Evolutionary conservation across 2,797 vertebrate species (phyloP), one percentile per base, ranked within the genome.

Genomic region (Steatocranus sp.): DNA sequence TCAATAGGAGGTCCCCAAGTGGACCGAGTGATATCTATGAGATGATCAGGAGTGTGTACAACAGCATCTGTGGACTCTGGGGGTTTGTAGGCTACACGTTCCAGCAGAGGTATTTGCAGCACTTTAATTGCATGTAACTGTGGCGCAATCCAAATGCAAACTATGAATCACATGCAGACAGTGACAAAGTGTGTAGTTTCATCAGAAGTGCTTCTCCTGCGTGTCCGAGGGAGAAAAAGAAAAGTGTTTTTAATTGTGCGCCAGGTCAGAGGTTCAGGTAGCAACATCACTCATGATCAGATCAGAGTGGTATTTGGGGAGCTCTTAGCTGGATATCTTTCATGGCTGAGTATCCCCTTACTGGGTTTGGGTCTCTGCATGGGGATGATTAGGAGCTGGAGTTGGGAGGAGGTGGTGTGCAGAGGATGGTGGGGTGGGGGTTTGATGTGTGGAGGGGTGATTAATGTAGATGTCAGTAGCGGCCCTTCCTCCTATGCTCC

Each of bases 401-500:
- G 86, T 86, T 90, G 56, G 86, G 91, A 84, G 85, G 70, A 17
- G 79, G 54, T 1, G 25, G 51, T 34, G 79, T n/a, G 79, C 15
- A 18, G 11, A 73, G 10, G 15, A 46, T 46, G 41, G 23, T 46
- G 10, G 3, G 6, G 38, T 43, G 82, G 74, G 34, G 66, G 81
- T 51, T 7, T 46, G 93, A 92, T 89, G 84, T 89, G 91, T 76
- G 88, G 88, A 81, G 82, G 94, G 83, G 94, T 97, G 97, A 97
- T 97, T 97, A 97, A 97, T 97, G 96, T 96, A 96, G 94, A 95
- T 96, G 95, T 97, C 96, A 96, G 88, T 83, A 87, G 88, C 66
- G 78, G 85, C 86, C 84, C 92, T 85, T 91, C 90, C 93, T 90
- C 36, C 48, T 81, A 78, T 58, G 80, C 89, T 88, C 85, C 88